These are phyloP conservation scores for Ptychobarbus kaznakovi DNA, from an alignment of 2,797 vertebrate genomes.

Conservation along the genomic window DNA sequence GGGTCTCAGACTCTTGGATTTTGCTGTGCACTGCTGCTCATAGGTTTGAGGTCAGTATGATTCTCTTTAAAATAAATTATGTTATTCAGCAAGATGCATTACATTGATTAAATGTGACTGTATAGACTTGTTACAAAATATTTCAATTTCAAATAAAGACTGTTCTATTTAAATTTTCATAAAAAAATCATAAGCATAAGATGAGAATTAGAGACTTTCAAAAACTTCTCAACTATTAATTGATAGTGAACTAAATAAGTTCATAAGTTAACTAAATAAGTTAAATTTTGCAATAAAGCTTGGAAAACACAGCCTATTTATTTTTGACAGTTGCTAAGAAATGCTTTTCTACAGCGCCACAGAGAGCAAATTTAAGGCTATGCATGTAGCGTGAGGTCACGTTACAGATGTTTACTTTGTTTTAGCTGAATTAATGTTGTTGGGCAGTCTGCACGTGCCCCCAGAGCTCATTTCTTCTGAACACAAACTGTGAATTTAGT, in stretches of 20 bases:
- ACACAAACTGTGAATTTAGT: constrained; percentile 3
- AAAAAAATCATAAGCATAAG: not conserved
- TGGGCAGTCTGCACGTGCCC: constrained; percentile 20
- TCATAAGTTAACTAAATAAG: too few species aligned
- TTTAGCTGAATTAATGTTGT: constrained; percentile 17
- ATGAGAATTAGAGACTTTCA: not conserved
- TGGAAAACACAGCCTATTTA: constrained; percentile 71
- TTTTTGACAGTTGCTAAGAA: constrained; percentile 43
- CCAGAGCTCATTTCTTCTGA: constrained; percentile 22
- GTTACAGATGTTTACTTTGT: constrained; percentile 12
- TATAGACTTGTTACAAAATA: not conserved
- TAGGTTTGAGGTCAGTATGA: not conserved
- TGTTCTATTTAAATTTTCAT: not conserved
- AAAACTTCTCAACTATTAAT: not conserved
- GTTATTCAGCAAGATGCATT: not conserved
- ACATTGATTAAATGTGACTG: not conserved
- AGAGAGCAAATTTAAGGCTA: not conserved
- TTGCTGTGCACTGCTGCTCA: not conserved
- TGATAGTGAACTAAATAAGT: constrained; percentile 60
- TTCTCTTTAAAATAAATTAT: not conserved
- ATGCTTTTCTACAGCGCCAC: constrained; percentile 8
- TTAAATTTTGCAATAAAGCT: constrained; percentile 63
- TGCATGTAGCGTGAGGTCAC: constrained; percentile 16
- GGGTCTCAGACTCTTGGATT: not conserved
- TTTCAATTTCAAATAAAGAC: not conserved